A percentile compares a stretch with the other conserved stretches of the same genome.
phyloP scores from a whole-genome alignment of 2,888 invertebrate genomes.

The Argyresthia albistria region DNA sequence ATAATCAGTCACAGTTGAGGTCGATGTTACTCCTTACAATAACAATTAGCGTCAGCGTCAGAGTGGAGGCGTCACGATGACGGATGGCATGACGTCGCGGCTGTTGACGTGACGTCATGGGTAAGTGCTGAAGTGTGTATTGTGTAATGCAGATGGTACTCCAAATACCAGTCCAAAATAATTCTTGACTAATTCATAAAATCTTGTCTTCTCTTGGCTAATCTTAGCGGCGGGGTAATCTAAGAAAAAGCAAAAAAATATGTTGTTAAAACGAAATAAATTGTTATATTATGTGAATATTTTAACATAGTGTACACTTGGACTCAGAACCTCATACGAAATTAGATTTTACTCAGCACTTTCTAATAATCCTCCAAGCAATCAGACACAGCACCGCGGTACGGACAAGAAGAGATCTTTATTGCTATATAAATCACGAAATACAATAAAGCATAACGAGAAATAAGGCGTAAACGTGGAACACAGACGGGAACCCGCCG shows the following conservation, averaged over 20 bases:
- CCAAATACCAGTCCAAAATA: too few relatives aligned
- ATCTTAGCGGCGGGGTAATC: too few relatives aligned
- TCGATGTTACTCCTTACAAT: constrained; percentile 13
- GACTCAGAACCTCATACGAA: too few relatives aligned
- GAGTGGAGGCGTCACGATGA: constrained; percentile 20
- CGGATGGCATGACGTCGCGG: constrained; percentile 20
- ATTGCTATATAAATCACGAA: constrained; percentile 16
- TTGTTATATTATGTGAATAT: too few relatives aligned
- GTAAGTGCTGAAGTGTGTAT: constrained; percentile 67
- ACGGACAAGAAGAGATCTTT: constrained; percentile 2
- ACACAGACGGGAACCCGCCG: constrained; percentile 14
- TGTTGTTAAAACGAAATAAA: too few relatives aligned
- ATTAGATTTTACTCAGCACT: too few relatives aligned
- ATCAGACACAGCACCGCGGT: constrained; percentile 33
- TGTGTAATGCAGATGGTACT: neutral
- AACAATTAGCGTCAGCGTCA: constrained; percentile 34
- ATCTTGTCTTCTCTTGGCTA: too few relatives aligned
- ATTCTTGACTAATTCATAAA: too few relatives aligned
- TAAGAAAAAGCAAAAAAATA: too few relatives aligned
- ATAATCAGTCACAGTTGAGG: too few relatives aligned
- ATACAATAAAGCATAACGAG: constrained; percentile 28
- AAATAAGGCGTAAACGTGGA: constrained; percentile 18
- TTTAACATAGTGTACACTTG: too few relatives aligned
- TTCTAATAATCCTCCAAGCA: constrained; percentile 16
- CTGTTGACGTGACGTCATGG: constrained; percentile 41